Evolutionary conservation across 2,113 vertebrate genomes (phyloP), one percentile per base, ranked within the genome.

Genomic region (Peucedramus taeniatus): DNA sequence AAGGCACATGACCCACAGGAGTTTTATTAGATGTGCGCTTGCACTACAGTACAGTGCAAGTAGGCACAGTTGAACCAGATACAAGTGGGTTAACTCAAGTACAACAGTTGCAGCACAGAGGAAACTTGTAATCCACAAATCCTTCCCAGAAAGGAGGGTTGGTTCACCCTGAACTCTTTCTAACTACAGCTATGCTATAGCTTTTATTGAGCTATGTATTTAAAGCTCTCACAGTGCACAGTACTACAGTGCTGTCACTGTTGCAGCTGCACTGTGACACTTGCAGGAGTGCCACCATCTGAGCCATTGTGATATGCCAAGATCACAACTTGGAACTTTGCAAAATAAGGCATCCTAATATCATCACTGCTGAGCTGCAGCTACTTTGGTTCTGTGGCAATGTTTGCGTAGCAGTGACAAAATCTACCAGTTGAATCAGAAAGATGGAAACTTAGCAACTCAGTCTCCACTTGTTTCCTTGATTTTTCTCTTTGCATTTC

Each of bases 1-100:
- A 21, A 65, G 54, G 71, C 66, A 61, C 23, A 1, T 77, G 71
- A 83, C 42, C 83, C 82, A 83, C 26, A 33, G 75, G 85, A 87
- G 59, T 61, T 96, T 95, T 94, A 96, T 96, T 95, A 33, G 63
- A n/a, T 80, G 85, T 93, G 96, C 26, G 0, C 88, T 94, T 70
- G 96, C 95, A 77, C 95, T 94, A 83, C 88, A 93, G 96, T 93
- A 79, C 90, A 45, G 78, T 82, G 81, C 59, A 28, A 61, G 53
- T 69, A 90, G 90, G 94, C 96, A 95, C 92, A 72, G 85, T 49
- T 56, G 70, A 87, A 79, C 82, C 13, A 26, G 56, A 19, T 90
- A 86, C 92, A 83, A 37, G 83, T 83, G 83, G 63, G n/a, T 90
- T 69, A 92, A 77, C 71, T 92, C 71, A 70, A 88, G 88, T 86